These are phyloP conservation scores for Leptinotarsa lineolata DNA, from an alignment of 1,140 invertebrate genomes.

Conservation along the genomic window DNA sequence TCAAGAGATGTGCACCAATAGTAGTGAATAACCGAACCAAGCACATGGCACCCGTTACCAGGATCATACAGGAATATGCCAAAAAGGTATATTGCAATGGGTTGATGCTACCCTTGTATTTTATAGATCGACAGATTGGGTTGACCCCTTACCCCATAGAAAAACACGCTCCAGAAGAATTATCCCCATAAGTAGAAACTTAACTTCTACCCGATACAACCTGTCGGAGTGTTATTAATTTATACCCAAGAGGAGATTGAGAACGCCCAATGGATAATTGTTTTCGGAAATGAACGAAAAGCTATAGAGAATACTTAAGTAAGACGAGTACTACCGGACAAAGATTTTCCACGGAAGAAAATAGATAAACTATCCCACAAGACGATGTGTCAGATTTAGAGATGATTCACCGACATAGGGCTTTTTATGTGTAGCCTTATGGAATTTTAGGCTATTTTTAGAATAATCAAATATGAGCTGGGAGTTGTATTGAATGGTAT, in stretches of 20 bases:
- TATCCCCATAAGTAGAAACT: background rate
- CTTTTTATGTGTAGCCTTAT: too few relatives aligned
- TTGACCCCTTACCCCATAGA: background rate
- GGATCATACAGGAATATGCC: constrained; percentile 21
- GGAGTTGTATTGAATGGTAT: too few relatives aligned
- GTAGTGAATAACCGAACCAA: background rate
- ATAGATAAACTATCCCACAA: too few relatives aligned
- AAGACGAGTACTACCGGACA: too few relatives aligned
- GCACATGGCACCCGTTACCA: constrained; percentile 4
- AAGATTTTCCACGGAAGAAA: too few relatives aligned
- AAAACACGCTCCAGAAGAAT: background rate
- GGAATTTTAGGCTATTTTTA: too few relatives aligned
- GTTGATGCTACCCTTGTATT: background rate
- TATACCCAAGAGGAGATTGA: background rate
- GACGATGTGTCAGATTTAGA: too few relatives aligned
- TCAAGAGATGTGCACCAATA: background rate
- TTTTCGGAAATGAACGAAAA: background rate
- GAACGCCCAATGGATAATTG: background rate
- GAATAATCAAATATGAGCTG: too few relatives aligned
- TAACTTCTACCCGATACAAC: constrained; percentile 8
- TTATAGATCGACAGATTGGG: constrained; percentile 19
- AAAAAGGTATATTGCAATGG: too few relatives aligned
- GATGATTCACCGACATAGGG: too few relatives aligned
- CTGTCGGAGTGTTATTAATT: background rate
- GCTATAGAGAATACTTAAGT: too few relatives aligned